These are phyloP conservation scores for Polydrusus pterygomalis DNA, from an alignment of 2,888 invertebrate genomes.

Conservation along the genomic window DNA sequence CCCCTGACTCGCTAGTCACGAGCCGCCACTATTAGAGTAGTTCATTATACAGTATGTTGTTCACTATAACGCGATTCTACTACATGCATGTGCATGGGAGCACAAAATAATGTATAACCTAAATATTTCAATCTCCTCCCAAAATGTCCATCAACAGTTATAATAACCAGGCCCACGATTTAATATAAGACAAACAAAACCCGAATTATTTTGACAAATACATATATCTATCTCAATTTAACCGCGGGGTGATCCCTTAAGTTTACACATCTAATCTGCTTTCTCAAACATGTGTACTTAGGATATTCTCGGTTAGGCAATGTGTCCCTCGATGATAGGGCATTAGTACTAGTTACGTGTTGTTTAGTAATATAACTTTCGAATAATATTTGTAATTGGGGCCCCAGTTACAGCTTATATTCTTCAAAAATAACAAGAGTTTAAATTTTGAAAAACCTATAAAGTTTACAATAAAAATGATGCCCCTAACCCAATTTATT, in stretches of 20 bases:
- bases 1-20: no score
- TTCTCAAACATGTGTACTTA: constrained; percentile 51
- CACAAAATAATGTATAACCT: not conserved
- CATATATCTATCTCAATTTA: constrained; percentile 51
- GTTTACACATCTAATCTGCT: constrained; percentile 51
- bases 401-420: not conserved
- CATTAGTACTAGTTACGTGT: constrained; percentile 22
- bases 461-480: no score
- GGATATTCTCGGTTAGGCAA: constrained; percentile 46
- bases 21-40: no score
- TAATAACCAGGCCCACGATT: not conserved
- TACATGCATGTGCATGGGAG: no score
- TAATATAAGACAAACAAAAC: constrained; percentile 27
- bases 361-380: constrained; percentile 17
- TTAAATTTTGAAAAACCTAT: no score
- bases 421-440: no score
- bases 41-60: no score
- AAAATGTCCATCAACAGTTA: not conserved
- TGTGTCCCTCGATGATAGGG: constrained; percentile 46
- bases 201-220: constrained; percentile 43
- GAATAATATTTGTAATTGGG: not conserved
- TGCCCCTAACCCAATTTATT: no score
- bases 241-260: constrained; percentile 43
- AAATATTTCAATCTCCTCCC: no score
- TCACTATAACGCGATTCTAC: no score